A percentile compares a stretch with the other conserved stretches of the same genome.
Conservation (phyloP, 2,888 invertebrate species). For the Leptogaster cylindrica region DNA sequence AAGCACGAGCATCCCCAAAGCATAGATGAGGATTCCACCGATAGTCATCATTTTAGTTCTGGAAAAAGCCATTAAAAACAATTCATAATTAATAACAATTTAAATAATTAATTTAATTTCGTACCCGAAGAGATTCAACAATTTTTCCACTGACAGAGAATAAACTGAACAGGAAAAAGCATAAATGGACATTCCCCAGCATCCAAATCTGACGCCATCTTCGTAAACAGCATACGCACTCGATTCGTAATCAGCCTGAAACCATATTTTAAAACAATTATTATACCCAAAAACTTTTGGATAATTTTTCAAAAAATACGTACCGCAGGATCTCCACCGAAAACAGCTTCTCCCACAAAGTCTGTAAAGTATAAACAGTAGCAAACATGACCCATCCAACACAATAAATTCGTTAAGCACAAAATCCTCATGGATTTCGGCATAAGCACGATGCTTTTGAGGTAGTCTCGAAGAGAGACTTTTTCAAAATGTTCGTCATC, state of each 20-base stretch:
- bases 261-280: background rate
- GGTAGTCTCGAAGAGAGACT: conserved; percentile 55
- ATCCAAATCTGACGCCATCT: conserved; percentile 61
- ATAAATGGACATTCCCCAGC: conserved; percentile 62
- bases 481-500: conserved; percentile 50
- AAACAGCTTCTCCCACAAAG: conserved; percentile 71
- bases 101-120: conserved; percentile 35
- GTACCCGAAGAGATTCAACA: conserved; percentile 60
- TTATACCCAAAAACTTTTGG: background rate
- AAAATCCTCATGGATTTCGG: conserved; percentile 66
- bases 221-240: conserved; percentile 54
- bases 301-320: conserved; percentile 45
- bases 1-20: conserved; percentile 60
- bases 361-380: conserved; percentile 73
- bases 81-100: background rate
- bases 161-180: conserved; percentile 62
- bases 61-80: conserved; percentile 21
- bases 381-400: conserved; percentile 73
- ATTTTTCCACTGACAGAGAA: conserved; percentile 58
- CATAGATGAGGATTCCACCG: conserved; percentile 58
- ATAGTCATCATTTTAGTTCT: conserved; percentile 59
- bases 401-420: conserved; percentile 69
- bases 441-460: conserved; percentile 68
- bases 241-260: conserved; percentile 53
- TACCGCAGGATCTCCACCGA: conserved; percentile 64